Evolutionary conservation across 2,888 invertebrate genomes (phyloP), one percentile per base, ranked within the genome.

Genomic region (Branchipolynoe longqiensis): DNA sequence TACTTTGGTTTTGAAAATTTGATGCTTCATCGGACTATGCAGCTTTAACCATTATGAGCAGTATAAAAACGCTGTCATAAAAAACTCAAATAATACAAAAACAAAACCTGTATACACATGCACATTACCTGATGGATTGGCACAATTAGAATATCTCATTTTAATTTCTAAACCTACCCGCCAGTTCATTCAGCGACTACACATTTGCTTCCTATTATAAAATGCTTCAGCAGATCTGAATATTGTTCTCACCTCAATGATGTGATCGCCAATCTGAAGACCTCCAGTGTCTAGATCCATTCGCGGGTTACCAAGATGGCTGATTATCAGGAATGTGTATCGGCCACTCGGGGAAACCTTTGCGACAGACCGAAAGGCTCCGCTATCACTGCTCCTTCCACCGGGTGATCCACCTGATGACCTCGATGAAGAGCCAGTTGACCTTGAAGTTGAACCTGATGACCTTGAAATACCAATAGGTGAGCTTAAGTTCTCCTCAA

Each of bases 251-350:
- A 78, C 78, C 78, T 78, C 78, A 25, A 78, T 78, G 28, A 78
- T 54, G 31, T 78, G 78, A 48, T 78, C 78, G 2, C 78, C 78
- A 2, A 54, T 18, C 78, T 78, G 41, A 12, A 78, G 25, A 25
- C 78, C 78, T 6, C 78, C 78, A 1, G 41, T 28, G 31, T 78
- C 78, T 48, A 78, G 41, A 41, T 78, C 78, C 78, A 78, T 78
- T 1, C 78, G 41, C 1, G n/a, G 54, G 54, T 78, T 78, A 2
- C 78, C 54, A 8, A 78, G 78, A 31, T 25, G 28, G 2, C 48
- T 28, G 41, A 78, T 78, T 0, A 78, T 48, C 78, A 78, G 18
- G 48, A 78, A 78, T n/a, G 48, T 41, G 28, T 78, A 54, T 3
- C 33, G 41, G 4, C 78, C 78, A 1, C 48, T 31, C 12, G 78